Conservation (phyloP, 1,140 invertebrate genomes). For the Cardiocondyla obscurior region DNA sequence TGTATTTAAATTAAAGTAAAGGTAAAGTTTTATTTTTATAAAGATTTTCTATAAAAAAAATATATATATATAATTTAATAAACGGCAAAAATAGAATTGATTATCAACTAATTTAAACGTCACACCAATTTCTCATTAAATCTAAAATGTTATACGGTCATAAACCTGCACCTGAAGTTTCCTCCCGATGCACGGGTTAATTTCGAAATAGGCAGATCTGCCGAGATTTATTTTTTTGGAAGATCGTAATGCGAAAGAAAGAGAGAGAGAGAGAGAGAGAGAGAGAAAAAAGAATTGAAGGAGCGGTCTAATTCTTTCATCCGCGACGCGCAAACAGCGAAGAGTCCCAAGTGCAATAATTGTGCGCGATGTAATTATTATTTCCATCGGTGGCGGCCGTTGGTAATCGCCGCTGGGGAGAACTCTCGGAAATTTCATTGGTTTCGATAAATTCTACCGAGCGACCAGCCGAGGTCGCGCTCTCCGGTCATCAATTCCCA, state of each 20-base stretch:
- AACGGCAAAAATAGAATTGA: too few species aligned
- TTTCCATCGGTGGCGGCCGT: constrained; percentile 48
- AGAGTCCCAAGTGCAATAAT: constrained; percentile 53
- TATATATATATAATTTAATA: too few species aligned
- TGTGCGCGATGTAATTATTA: constrained; percentile 61
- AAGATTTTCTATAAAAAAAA: too few species aligned
- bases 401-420: constrained; percentile 48
- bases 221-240: neutral
- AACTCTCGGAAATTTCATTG: constrained; percentile 69
- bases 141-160: neutral
- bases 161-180: neutral
- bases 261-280: too few species aligned
- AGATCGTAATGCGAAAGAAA: neutral
- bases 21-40: too few species aligned
- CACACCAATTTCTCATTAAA: too few species aligned
- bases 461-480: constrained; percentile 42
- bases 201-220: neutral
- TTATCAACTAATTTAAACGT: too few species aligned
- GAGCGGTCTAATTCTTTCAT: neutral
- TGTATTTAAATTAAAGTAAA: too few species aligned
- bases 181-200: neutral
- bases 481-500: constrained; percentile 62
- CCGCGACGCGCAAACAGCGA: neutral
- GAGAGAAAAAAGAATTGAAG: neutral
- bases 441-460: constrained; percentile 66